Percentiles rank a stretch among this genome's conserved stretches.
phyloP scores from a whole-genome alignment of 2,113 vertebrate genomes.

The Phrynocephalus versicolor region DNA sequence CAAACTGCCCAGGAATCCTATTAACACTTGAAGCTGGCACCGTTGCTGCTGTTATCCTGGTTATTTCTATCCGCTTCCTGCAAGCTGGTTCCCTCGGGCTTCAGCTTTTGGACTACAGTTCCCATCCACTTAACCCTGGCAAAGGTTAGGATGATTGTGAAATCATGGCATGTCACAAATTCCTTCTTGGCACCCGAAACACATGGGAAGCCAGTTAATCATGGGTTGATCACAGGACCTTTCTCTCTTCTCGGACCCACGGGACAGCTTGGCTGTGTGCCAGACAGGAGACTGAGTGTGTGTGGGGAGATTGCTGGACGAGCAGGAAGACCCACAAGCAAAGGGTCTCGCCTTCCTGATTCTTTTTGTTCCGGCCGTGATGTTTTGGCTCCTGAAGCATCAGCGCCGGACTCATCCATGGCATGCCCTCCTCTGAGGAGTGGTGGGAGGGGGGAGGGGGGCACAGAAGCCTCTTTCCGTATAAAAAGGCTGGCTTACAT shows the following conservation, averaged over 20 bases:
- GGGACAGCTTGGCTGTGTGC: neutral
- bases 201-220: neutral
- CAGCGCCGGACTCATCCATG: neutral
- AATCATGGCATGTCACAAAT: neutral
- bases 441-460: no score
- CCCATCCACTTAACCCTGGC: no score
- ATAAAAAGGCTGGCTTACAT: neutral
- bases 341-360: neutral
- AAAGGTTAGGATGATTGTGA: neutral
- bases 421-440: no score
- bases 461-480: neutral
- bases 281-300: neutral
- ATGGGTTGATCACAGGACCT: constrained; percentile 8
- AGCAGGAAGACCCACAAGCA: no score
- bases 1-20: no score
- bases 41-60: no score
- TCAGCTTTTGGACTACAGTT: no score
- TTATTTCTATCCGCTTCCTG: no score
- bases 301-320: accelerated
- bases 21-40: no score
- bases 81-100: no score
- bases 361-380: no score
- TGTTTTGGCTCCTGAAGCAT: neutral
- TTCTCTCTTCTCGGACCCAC: neutral
- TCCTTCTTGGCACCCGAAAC: accelerated